Conservation (phyloP, 2,113 vertebrate genomes). For the Micromys minutus region DNA sequence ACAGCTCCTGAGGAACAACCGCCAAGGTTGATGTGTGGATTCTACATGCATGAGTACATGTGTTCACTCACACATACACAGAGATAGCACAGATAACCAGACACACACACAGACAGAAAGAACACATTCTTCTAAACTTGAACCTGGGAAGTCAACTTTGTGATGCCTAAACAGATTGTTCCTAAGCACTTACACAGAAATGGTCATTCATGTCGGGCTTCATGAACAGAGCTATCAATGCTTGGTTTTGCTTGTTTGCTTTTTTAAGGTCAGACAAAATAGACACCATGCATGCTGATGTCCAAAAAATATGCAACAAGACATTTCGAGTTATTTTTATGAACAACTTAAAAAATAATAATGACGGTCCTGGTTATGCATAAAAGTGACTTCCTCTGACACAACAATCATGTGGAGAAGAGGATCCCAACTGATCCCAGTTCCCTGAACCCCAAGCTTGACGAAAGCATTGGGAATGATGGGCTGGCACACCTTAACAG, state of each 20-base stretch:
- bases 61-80: neutral
- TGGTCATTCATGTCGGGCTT: neutral
- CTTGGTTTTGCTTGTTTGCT: neutral
- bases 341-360: conserved; percentile 38
- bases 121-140: neutral
- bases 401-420: neutral
- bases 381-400: neutral
- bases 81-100: neutral
- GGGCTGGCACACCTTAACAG: conserved; percentile 43
- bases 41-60: neutral
- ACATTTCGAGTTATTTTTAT: neutral
- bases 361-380: neutral
- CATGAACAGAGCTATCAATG: neutral
- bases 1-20: too few species aligned
- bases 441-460: conserved; percentile 43
- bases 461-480: neutral
- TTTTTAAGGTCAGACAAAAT: neutral
- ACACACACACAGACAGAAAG: too few species aligned
- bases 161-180: conserved; percentile 23
- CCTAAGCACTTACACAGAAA: neutral
- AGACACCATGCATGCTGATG: neutral
- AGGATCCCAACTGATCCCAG: neutral
- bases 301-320: neutral
- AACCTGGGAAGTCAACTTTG: neutral
- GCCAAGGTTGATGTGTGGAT: neutral